Evolutionary conservation across 1,140 invertebrate species (phyloP), one percentile per base, ranked within the genome.

Genomic region (Leptinotarsa undecemlineata): DNA sequence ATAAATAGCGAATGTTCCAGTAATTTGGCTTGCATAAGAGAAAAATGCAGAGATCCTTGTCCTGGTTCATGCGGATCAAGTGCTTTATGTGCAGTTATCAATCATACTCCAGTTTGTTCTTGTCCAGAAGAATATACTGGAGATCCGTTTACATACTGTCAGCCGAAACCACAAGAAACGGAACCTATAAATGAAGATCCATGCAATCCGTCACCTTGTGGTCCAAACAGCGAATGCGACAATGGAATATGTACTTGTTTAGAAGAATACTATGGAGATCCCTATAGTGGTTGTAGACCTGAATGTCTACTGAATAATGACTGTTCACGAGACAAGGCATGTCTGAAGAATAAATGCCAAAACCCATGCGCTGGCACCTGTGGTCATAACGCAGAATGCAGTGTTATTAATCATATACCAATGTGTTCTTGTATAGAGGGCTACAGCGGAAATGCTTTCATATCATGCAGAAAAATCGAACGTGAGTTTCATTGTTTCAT

Each of bases 111-210:
- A 3, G 86, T 90, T 72, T 94, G 93, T 84, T 88, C 87, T 67
- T 94, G 92, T 80, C 87, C 90, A 23, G 84, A 86, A 68, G 91
- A 90, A 47, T 94, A 90, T 79, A 90, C 88, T 3, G 92, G 93
- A 19, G 92, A 94, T 87, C 92, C 93, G 4, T 93, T 93, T 83
- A 88, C 87, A 63, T 90, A 89, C 76, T 94, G 92, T 80, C 88
- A 87, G 81, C 79, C 86, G 47, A 88, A 88, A 85, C 87, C 87
- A 73, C 80, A 85, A 71, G 84, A 75, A 77, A 68, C 89, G 1
- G 78, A 79, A 73, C 79, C 79, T 23, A 66, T 81, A 63, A 23
- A 64, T 66, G 72, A 81, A 70, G 88, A 89, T 77, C 86, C 87
- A 48, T 91, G 90, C 75, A 87, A 87, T 80, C 88, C 89, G 15